These are phyloP conservation scores for Willowsia nigromaculata DNA, from an alignment of 2,888 invertebrate species.

Conservation along the genomic window DNA sequence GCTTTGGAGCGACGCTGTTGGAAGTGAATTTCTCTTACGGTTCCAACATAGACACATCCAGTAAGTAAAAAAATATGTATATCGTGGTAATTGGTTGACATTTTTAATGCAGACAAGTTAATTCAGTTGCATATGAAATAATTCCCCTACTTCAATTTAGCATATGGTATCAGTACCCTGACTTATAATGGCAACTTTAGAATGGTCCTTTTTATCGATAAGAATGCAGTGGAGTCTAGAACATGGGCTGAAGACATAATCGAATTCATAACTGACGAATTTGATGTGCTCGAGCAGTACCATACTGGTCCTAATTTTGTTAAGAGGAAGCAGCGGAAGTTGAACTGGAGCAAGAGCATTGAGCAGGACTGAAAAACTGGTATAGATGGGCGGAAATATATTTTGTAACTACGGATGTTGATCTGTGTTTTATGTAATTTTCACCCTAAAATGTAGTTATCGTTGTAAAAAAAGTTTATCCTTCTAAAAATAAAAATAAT, in stretches of 20 bases:
- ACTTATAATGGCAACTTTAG: conserved; percentile 48
- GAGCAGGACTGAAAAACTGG: neutral
- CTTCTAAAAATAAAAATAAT: too few relatives aligned
- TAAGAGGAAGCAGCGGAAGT: neutral
- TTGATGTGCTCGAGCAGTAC: conserved; percentile 24
- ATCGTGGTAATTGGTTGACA: neutral
- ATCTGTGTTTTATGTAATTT: neutral
- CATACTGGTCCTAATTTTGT: neutral
- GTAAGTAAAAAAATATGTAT: too few relatives aligned
- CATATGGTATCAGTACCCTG: conserved; percentile 43
- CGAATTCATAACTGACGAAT: conserved; percentile 42
- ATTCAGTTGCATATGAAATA: too few relatives aligned
- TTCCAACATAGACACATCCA: conserved; percentile 1
- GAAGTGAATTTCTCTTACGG: conserved; percentile 57
- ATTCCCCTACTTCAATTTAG: too few relatives aligned
- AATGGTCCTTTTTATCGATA: conserved; percentile 51
- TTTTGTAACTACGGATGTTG: conserved; percentile 58
- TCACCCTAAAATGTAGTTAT: neutral
- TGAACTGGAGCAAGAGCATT: conserved; percentile 1
- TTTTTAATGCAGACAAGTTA: neutral
- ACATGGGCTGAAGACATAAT: conserved; percentile 20
- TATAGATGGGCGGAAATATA: neutral
- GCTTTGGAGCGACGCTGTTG: conserved; percentile 19
- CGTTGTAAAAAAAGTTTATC: neutral
- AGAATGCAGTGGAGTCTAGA: neutral